Base-by-base conservation (phyloP, 2,113 vertebrate species). In the Megaleporinus macrocephalus region DNA sequence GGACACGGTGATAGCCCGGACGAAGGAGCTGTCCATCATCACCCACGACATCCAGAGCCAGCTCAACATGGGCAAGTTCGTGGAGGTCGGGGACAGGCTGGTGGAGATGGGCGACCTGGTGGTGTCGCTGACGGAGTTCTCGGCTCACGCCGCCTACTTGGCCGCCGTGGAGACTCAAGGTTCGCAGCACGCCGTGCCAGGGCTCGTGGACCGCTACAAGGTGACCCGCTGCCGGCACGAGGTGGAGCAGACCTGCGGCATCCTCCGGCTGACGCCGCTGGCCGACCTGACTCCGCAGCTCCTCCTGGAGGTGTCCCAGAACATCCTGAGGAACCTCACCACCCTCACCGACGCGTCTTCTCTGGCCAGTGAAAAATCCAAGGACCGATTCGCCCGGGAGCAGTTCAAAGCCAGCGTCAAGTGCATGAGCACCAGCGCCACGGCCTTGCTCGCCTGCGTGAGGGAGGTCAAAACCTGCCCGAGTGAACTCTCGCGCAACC, bases 11-110 rank as follows among this genome's bases (percentile, higher is more conserved):
- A 99, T 99, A 44, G 98, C 98, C 83, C 91, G 98, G 87, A 99
- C 97, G 71, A 99, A 99, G 91, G 98, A 98, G 86, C 96, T 99
- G 49, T 98, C 97, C 89, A 99, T 99, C 79, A 93, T 99, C 81
- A 98, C 97, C 30, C 98, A 99, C 1, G 98, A 99, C 79, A 96
- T 98, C 83, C 98, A 99, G 94, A 98, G 97, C 93, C 98, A 99
- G 93, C 97, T 99, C 87, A 99, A 99, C 89, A 98, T 99, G 98
- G 98, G 98, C 85, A 95, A 96, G 87, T 98, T 98, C 71, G 90
- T 89, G 0, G 98, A 99, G 89, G 97, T 96, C 5, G 97, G 96
- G 22, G 97, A 98, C 88, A 95, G 96, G 84, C 94, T 99, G 79
- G 85, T 92, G 90, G 98, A 99, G 90, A 96, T 98, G 96, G 96